Evolutionary conservation across 2,888 invertebrate genomes (phyloP).

Genomic region (Capitulum mitella): DNA sequence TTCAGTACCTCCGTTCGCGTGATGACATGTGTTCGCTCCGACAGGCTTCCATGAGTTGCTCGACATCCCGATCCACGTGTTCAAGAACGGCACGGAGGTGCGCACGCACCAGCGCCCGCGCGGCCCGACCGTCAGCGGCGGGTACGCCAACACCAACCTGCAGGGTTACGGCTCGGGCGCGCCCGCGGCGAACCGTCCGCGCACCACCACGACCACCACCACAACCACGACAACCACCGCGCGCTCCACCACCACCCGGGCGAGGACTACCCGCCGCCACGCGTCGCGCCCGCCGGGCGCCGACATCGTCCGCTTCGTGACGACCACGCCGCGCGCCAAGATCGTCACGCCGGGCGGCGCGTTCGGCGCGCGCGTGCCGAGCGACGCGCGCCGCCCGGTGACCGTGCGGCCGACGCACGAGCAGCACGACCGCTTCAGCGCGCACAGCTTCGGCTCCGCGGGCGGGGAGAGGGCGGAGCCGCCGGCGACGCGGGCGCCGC

Average conservation of each 20-base stretch:
- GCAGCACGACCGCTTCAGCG: background rate
- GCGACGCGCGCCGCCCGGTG: background rate
- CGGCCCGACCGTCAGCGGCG: background rate
- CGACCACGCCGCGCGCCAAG: conserved; percentile 1
- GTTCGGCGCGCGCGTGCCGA: background rate
- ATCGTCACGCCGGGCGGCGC: conserved; percentile 8
- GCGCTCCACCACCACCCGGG: too few species aligned
- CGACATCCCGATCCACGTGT: conserved; percentile 29
- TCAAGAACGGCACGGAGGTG: conserved; percentile 27
- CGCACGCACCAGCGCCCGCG: conserved; percentile 23
- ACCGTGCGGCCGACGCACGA: background rate
- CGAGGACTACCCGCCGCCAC: background rate
- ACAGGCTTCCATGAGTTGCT: conserved; percentile 30
- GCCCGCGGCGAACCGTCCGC: too few species aligned
- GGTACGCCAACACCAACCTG: conserved; percentile 9
- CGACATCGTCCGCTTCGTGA: background rate
- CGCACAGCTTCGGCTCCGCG: background rate
- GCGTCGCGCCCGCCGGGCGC: background rate
- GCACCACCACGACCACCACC: background rate
- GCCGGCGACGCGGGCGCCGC: background rate
- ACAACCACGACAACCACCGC: background rate
- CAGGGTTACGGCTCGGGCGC: background rate
- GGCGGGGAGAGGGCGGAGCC: background rate
- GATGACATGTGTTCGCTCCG: too few species aligned
- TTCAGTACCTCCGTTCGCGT: too few species aligned